phyloP scores from a whole-genome alignment of 2,113 vertebrate genomes.

The Elachura formosa region DNA sequence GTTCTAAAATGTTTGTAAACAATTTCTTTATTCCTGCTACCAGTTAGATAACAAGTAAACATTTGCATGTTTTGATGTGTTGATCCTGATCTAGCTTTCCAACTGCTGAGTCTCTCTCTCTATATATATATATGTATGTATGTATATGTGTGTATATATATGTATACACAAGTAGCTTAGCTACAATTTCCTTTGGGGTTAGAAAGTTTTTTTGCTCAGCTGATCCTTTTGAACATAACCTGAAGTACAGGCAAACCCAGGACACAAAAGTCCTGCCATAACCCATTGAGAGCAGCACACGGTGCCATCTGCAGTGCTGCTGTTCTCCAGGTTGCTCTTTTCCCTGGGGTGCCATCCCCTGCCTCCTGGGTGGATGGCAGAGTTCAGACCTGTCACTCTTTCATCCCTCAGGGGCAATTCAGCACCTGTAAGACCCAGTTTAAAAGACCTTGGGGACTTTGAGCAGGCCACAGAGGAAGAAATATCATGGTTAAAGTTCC shows the following conservation, averaged over 20 bases:
- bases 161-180: too few species aligned
- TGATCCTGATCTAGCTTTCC: neutral
- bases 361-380: neutral
- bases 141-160: neutral
- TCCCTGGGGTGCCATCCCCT: neutral
- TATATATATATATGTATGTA: too few species aligned
- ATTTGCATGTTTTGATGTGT: neutral
- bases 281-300: rapidly evolving
- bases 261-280: neutral
- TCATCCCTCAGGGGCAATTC: neutral
- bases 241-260: neutral
- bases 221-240: neutral
- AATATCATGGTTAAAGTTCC: neutral
- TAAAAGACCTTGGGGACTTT: neutral
- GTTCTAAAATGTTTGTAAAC: neutral
- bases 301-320: neutral
- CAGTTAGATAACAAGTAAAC: neutral
- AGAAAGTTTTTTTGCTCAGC: neutral
- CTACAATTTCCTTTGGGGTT: neutral
- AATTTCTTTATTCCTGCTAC: neutral
- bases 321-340: neutral
- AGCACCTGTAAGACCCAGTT: neutral
- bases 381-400: conserved; percentile 1
- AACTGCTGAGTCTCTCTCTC: neutral
- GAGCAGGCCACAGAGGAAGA: neutral